Conservation (phyloP, 2,113 vertebrate species). For the Elephas maximus region DNA sequence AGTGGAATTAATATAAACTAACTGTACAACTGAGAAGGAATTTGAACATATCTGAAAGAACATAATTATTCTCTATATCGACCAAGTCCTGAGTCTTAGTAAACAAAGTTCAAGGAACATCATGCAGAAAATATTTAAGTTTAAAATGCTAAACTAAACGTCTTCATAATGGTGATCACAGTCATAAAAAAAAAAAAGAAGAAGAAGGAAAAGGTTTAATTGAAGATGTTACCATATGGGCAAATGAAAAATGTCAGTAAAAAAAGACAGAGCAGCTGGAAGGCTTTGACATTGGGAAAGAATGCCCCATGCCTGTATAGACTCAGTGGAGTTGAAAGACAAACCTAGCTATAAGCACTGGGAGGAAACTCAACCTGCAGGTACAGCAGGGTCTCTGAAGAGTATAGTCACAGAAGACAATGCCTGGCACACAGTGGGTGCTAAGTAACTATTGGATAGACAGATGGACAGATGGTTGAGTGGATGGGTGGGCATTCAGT, state of each 20-base stretch:
- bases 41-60: conserved; percentile 1
- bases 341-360: background rate
- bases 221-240: background rate
- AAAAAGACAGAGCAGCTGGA: background rate
- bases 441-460: background rate
- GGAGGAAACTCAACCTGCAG: background rate
- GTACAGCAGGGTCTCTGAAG: background rate
- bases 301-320: background rate
- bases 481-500: background rate
- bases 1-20: conserved; percentile 47
- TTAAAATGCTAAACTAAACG: conserved; percentile 37
- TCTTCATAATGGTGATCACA: background rate
- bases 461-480: background rate
- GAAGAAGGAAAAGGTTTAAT: conserved; percentile 24
- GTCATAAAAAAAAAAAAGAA: conserved; percentile 1
- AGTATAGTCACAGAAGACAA: background rate
- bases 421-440: background rate
- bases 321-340: background rate
- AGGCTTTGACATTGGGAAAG: background rate
- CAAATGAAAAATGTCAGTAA: conserved; percentile 59
- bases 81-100: conserved; percentile 34
- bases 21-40: background rate
- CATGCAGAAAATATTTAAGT: background rate
- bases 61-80: background rate
- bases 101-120: background rate